Evolutionary conservation across 1,140 invertebrate species (phyloP), one percentile per base, ranked within the genome.

Genomic region (Brachionus paranguensis): DNA sequence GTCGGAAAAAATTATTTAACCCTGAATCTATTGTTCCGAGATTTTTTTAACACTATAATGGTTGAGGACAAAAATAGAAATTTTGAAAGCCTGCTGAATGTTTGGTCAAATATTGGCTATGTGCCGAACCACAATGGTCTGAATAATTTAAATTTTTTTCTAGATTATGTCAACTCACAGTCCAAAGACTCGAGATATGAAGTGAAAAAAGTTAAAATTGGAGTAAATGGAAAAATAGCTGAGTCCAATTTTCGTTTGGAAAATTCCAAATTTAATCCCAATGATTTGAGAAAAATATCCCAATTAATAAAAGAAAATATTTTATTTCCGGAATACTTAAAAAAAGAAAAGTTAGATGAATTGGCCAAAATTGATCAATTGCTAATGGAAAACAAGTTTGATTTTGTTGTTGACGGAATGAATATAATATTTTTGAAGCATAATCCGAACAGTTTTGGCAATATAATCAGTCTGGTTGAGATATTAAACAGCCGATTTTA

Each of bases 391-490:
- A 27, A 27, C 7, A 24, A 64, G 24, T 64, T 45, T 20, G 78
- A 81, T 24, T 45, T 64, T 41, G 78, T 81, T 3, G 27, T 81
- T 10, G 78, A 81, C 45, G 78, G 78, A 43, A 81, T 81, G 78
- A 81, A 81, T 24, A 45, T 81, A 8, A 3, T 17, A 45, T 81
- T 33, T 68, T 29, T 81, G 7, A 81, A 33, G 17, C 27, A 64
- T 12, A 24, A 37, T 20, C 20, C 6, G 0, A 29, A 76, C 11
- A 11, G 1, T 14, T 50, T 76, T 76, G 43, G 50, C 24, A 76
- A 76, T 76, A 68, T 81, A 27, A 64, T 27, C 4, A n/a, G 17
- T 2, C n/a, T 81, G 41, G 37, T 68, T 12, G 60, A 11, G 0
- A n/a, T 81, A 3, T 27, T 81, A 20, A 29, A 81, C 12, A 37